Conservation (phyloP, 2,113 vertebrate genomes). For the Platysteira castanea region DNA sequence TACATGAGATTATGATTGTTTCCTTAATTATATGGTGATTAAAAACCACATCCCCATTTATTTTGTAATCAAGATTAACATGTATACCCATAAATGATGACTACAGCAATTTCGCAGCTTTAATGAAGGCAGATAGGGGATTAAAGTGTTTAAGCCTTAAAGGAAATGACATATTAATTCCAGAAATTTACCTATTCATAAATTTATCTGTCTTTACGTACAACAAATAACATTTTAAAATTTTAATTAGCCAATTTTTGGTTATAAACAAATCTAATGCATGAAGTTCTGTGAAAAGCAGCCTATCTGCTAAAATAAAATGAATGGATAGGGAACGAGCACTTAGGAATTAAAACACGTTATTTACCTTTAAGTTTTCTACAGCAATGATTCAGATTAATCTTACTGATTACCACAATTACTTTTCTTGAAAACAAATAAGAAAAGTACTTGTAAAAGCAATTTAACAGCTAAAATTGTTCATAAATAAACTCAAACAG, state of each 20-base stretch:
- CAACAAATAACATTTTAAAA: background rate
- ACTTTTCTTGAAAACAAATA: background rate
- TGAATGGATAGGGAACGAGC: background rate
- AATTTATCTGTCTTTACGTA: background rate
- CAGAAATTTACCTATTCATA: background rate
- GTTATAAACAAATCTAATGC: background rate
- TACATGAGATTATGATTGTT: background rate
- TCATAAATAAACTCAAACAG: background rate
- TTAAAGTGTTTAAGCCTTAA: background rate
- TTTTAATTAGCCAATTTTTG: background rate
- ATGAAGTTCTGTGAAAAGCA: background rate
- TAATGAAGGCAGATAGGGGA: background rate
- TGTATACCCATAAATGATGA: background rate
- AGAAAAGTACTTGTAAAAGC: background rate
- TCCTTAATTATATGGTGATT: background rate
- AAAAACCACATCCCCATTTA: background rate
- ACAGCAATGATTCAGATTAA: background rate
- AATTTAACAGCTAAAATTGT: background rate
- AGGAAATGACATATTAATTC: background rate
- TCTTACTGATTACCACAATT: rapidly evolving
- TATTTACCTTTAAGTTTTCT: background rate
- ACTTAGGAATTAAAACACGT: background rate
- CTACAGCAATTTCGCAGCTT: background rate
- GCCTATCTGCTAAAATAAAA: background rate
- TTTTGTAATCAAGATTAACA: background rate